These are phyloP conservation scores for Falco berigora DNA, from an alignment of 2,797 vertebrate genomes.

Conservation along the genomic window DNA sequence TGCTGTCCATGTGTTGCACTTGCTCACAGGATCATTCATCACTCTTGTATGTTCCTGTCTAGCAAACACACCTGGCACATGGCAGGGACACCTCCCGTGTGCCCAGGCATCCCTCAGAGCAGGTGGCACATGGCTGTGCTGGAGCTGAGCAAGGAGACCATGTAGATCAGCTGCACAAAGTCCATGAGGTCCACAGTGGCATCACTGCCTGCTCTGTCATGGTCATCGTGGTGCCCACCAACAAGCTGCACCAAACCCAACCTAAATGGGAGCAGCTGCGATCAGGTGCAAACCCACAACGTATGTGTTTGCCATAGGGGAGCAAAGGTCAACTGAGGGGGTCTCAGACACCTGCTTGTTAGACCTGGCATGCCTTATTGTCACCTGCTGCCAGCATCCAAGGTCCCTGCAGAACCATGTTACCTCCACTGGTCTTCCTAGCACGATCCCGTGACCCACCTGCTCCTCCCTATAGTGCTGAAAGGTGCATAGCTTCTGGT, in stretches of 20 bases:
- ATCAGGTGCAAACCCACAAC: background rate
- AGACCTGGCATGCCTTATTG: background rate
- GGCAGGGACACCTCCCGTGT: background rate
- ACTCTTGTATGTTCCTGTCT: background rate
- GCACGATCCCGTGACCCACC: background rate
- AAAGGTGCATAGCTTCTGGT: background rate
- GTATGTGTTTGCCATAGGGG: background rate
- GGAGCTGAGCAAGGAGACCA: background rate
- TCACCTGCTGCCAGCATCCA: background rate
- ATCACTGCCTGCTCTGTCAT: background rate
- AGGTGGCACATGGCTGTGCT: accelerated
- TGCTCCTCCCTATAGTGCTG: background rate
- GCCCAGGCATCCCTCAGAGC: background rate
- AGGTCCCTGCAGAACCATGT: background rate
- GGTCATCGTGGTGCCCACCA: background rate
- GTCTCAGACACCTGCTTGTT: background rate
- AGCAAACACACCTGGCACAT: background rate
- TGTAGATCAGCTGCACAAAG: background rate
- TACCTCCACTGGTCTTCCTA: background rate
- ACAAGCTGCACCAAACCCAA: background rate
- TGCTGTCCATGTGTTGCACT: background rate
- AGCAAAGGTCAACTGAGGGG: background rate
- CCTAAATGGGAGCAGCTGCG: background rate
- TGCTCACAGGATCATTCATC: background rate
- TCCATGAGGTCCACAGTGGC: accelerated